Percentiles rank a stretch among this genome's conserved stretches.
These are phyloP conservation scores for Cephalopterus ornatus DNA, from an alignment of 2,113 vertebrate genomes.

Conservation along the genomic window DNA sequence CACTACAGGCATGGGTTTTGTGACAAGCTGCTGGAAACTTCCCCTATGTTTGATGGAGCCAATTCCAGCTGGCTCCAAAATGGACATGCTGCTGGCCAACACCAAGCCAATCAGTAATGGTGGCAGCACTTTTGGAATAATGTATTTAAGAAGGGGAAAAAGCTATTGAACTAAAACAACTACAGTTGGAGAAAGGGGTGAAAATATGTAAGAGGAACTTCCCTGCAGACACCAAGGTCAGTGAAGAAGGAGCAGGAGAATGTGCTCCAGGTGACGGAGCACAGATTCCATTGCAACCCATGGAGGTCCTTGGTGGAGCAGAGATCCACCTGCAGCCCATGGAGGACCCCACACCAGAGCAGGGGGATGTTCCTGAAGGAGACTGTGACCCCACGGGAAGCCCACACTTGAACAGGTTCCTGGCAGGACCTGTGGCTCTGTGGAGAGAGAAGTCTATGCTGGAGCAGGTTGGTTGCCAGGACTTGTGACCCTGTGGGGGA, in stretches of 20 bases:
- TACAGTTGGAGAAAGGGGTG: neutral
- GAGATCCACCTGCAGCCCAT: neutral
- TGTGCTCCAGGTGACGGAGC: neutral
- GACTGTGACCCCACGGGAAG: neutral
- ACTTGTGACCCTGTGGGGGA: neutral
- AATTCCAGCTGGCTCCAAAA: neutral
- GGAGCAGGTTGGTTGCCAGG: neutral
- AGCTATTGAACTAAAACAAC: neutral
- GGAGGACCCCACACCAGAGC: no score
- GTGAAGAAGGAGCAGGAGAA: neutral
- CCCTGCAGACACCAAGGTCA: neutral
- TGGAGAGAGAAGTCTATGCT: neutral
- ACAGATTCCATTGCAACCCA: neutral
- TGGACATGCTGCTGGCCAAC: rapidly evolving
- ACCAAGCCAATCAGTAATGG: neutral
- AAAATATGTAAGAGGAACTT: neutral
- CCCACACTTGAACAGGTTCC: neutral
- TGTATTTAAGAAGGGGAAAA: neutral
- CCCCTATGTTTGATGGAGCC: neutral
- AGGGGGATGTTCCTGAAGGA: neutral
- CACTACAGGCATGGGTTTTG: neutral
- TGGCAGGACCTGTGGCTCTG: neutral
- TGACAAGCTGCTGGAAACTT: neutral
- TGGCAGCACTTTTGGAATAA: neutral
- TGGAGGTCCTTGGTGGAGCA: neutral